Conservation (phyloP, 2,888 invertebrate genomes). For the Phyllotreta striolata region DNA sequence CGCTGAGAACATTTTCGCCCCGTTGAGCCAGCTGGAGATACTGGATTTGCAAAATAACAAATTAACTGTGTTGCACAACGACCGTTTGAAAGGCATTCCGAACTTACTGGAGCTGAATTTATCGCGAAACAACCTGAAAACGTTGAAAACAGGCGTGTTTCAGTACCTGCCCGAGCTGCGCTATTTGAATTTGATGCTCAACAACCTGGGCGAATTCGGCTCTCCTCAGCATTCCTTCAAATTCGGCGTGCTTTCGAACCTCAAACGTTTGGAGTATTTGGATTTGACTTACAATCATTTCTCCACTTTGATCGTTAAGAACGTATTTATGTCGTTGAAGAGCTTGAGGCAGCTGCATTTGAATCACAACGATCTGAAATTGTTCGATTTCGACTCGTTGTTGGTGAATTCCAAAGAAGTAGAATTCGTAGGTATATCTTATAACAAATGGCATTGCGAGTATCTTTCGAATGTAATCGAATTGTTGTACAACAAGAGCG, state of each 20-base stretch:
- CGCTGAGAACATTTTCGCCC: neutral
- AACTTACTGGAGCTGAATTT: conserved; percentile 12
- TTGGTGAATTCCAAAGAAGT: conserved; percentile 16
- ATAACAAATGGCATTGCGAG: conserved; percentile 25
- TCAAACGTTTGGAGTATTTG: conserved; percentile 14
- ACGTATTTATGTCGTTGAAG: conserved; percentile 14
- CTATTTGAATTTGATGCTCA: conserved; percentile 13
- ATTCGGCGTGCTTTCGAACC: conserved; percentile 13
- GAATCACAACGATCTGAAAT: conserved; percentile 25
- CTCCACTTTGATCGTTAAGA: conserved; percentile 10
- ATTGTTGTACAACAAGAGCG: conserved; percentile 15
- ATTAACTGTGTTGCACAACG: conserved; percentile 7
- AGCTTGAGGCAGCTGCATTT: conserved; percentile 8
- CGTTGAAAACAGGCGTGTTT: conserved; percentile 8
- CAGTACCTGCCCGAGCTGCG: conserved; percentile 1
- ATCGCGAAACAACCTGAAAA: conserved; percentile 6
- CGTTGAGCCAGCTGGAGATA: conserved; percentile 4
- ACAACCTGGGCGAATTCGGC: conserved; percentile 10
- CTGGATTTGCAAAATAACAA: conserved; percentile 17
- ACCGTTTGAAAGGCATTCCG: conserved; percentile 3
- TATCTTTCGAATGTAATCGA: conserved; percentile 11
- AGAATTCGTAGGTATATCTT: conserved; percentile 19
- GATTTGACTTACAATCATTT: conserved; percentile 21
- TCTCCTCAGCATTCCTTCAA: conserved; percentile 9
- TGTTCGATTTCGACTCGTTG: conserved; percentile 13